phyloP scores from a whole-genome alignment of 2,113 vertebrate genomes.

The Proterorhinus semilunaris region DNA sequence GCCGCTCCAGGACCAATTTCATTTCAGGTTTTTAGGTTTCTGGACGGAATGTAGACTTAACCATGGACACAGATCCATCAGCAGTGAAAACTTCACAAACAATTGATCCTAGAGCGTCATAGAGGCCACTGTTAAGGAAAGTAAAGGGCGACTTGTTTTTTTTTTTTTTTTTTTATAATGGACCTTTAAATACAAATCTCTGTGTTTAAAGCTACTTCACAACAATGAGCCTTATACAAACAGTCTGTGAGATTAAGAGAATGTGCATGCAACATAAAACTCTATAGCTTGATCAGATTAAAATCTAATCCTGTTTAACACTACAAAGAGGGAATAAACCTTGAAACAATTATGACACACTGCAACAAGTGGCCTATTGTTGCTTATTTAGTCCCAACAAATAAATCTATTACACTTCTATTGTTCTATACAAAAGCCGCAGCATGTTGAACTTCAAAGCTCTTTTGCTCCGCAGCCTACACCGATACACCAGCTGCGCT shows the following conservation, averaged over 20 bases:
- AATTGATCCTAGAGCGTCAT: too few relatives aligned
- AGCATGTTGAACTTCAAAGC: slow-evolving; percentile 59
- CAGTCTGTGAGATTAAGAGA: not conserved
- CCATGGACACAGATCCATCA: too few relatives aligned
- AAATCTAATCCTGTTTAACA: slow-evolving; percentile 1
- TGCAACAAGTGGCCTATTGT: slow-evolving; percentile 50
- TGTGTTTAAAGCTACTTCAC: not conserved
- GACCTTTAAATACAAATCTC: not conserved
- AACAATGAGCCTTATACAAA: not conserved
- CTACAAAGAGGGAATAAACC: slow-evolving; percentile 1
- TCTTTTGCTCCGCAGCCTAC: slow-evolving; percentile 46
- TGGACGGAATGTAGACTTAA: too few relatives aligned
- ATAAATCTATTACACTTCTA: slow-evolving; percentile 28
- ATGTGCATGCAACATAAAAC: not conserved
- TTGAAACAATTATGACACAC: not conserved
- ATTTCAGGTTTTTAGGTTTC: too few relatives aligned
- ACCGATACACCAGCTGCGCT: slow-evolving; percentile 1
- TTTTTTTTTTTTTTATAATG: too few relatives aligned
- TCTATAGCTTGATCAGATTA: not conserved
- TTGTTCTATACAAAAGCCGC: slow-evolving; percentile 52
- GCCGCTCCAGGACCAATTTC: too few relatives aligned
- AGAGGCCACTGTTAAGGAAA: too few relatives aligned
- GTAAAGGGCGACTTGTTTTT: too few relatives aligned
- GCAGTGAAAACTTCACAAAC: too few relatives aligned
- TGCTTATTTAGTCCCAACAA: slow-evolving; percentile 56